phyloP scores from a whole-genome alignment of 2,888 invertebrate species.

The Glyphotaelius pellucidus region DNA sequence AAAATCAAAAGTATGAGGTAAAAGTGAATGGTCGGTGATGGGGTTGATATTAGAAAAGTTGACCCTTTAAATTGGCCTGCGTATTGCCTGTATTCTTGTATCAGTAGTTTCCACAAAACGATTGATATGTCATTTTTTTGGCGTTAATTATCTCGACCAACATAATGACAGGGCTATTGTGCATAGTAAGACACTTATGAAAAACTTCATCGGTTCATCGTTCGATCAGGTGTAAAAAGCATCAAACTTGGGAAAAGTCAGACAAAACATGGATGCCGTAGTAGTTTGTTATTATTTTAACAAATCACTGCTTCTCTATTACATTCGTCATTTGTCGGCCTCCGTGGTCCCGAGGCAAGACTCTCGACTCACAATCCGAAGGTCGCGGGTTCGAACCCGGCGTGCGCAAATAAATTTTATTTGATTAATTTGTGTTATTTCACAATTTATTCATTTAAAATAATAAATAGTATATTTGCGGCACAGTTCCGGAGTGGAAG shows the following conservation, averaged over 20 bases:
- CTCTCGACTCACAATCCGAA: too few species aligned
- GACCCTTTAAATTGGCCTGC: background rate
- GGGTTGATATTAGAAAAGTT: background rate
- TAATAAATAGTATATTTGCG: too few species aligned
- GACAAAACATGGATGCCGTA: background rate
- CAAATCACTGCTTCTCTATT: background rate
- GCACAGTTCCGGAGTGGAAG: too few species aligned
- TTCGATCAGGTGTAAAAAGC: background rate
- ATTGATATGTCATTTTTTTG: too few species aligned
- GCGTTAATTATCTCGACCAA: background rate
- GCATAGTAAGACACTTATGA: background rate
- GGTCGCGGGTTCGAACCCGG: too few species aligned
- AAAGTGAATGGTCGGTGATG: background rate
- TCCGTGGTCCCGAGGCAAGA: too few species aligned
- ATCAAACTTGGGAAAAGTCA: background rate
- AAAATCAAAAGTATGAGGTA: background rate
- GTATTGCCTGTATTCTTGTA: background rate
- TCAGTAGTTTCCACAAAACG: too few species aligned
- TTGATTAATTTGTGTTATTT: too few species aligned
- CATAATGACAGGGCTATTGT: background rate
- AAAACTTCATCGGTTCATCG: background rate
- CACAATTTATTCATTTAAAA: too few species aligned
- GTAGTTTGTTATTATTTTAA: background rate
- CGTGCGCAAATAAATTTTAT: too few species aligned
- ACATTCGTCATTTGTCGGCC: too few species aligned